Base-by-base conservation (phyloP, 2,888 invertebrate species). In the Cylindroiulus punctatus region DNA sequence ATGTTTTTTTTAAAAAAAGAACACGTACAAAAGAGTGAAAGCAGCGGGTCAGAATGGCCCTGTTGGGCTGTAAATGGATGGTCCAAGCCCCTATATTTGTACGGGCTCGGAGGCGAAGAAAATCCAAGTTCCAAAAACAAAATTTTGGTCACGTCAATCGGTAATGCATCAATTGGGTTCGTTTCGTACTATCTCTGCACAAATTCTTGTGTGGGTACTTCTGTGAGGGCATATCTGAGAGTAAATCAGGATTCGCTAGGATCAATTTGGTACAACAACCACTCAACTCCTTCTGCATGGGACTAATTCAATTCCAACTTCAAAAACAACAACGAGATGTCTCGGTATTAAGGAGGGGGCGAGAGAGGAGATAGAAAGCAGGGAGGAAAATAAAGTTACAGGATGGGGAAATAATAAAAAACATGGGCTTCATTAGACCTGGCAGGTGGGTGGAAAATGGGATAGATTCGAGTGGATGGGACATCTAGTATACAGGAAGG, bases 231-330 rank as follows among this genome's bases (percentile, higher is more conserved):
- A 42, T 42, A 83, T 44, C 30, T 76, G 14, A 40, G 83, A 83
- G 83, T 83, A 83, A 83, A 83, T 83, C 83, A 83, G 83, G 83
- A 83, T 83, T 84, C 44, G 42, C 84, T 52, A 84, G 84, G 84
- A 52, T 84, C 57, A 32, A 26, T 84, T 84, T 84, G 81, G 36
- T 65, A 76, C 40, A 85, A 85, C 85, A 85, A 85, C 85, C 85
- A 85, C 85, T 85, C 85, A 85, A 76, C 81, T 85, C 81, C 85
- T 85, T 85, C 85, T 85, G 85, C 85, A 85, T 81, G 65, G 81
- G 85, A 85, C 81, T 81, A 40, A 40, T 85, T 81, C 42, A 22
- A 85, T 85, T 85, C 81, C 85, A 81, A 85, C 81, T 42, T 40
- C 4, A 76, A 76, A 76, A 76, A n/a, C 52, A 52, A 52, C 7